These are phyloP conservation scores for Knipowitschia caucasica DNA, from an alignment of 2,797 vertebrate species.

Conservation along the genomic window DNA sequence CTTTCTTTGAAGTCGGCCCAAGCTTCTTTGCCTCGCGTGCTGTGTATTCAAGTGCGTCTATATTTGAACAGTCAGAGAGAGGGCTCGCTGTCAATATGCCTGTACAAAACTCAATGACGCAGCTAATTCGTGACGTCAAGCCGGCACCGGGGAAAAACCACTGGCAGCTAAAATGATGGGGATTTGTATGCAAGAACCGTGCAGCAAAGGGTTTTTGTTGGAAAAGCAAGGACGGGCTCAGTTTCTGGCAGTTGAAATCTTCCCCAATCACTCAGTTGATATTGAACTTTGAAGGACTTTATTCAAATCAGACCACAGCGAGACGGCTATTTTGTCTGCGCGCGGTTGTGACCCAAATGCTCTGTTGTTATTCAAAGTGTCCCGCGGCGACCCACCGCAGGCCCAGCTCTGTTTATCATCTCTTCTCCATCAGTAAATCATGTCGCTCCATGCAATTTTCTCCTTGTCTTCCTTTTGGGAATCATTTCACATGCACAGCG, in stretches of 20 bases:
- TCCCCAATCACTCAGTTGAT: slow-evolving; percentile 28
- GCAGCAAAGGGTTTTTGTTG: slow-evolving; percentile 11
- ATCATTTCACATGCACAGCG: slow-evolving; percentile 11
- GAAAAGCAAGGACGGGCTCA: slow-evolving; percentile 25
- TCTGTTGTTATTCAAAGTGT: slow-evolving; percentile 10
- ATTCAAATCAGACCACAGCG: slow-evolving; percentile 9
- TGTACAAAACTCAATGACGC: slow-evolving; percentile 14
- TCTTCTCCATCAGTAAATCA: slow-evolving; percentile 31
- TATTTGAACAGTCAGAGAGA: slow-evolving; percentile 20
- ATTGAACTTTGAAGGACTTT: slow-evolving; percentile 1
- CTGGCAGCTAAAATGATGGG: background rate
- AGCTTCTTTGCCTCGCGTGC: background rate
- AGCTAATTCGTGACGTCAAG: slow-evolving; percentile 8
- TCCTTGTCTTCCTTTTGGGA: background rate
- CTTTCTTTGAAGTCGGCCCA: slow-evolving; percentile 8
- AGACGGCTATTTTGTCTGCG: slow-evolving; percentile 10
- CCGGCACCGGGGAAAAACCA: background rate
- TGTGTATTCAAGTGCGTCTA: slow-evolving; percentile 6
- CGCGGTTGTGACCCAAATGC: slow-evolving; percentile 13
- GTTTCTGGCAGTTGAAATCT: slow-evolving; percentile 24
- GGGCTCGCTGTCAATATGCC: background rate
- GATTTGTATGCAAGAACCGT: slow-evolving; percentile 1
- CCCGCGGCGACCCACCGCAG: slow-evolving; percentile 19
- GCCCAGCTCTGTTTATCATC: slow-evolving; percentile 30
- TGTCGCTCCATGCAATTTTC: slow-evolving; percentile 21